Percentiles rank a stretch among this genome's conserved stretches.
Conservation (phyloP, 2,888 invertebrate genomes). For the Amblyteles armatorius region DNA sequence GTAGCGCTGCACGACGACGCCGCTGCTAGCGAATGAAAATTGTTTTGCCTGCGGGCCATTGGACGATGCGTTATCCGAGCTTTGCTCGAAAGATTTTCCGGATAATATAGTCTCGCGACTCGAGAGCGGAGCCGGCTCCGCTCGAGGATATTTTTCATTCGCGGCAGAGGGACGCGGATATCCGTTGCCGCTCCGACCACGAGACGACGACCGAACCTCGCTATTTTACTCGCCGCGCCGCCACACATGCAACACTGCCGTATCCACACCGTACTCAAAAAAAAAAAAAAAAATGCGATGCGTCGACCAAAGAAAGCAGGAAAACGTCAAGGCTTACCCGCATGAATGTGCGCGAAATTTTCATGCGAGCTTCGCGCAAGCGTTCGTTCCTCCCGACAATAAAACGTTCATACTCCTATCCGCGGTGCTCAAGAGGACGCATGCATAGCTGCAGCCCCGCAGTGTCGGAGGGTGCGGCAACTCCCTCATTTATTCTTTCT, state of each 20-base stretch:
- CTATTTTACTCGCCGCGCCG: background rate
- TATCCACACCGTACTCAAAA: background rate
- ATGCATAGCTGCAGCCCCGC: background rate
- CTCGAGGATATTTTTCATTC: slow-evolving; percentile 62
- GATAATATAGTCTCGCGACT: slow-evolving; percentile 61
- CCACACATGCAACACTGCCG: slow-evolving; percentile 7
- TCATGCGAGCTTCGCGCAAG: background rate
- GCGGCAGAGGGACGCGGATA: slow-evolving; percentile 38
- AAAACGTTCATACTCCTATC: slow-evolving; percentile 2
- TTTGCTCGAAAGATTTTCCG: slow-evolving; percentile 65
- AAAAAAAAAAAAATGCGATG: slow-evolving; percentile 19
- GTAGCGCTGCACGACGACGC: background rate
- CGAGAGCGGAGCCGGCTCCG: slow-evolving; percentile 34
- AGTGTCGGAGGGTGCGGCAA: background rate
- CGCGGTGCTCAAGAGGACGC: background rate
- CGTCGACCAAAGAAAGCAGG: background rate
- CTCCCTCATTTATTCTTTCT: slow-evolving; percentile 6
- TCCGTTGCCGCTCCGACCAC: slow-evolving; percentile 37
- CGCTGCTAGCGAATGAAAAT: slow-evolving; percentile 58
- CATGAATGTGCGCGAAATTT: slow-evolving; percentile 5
- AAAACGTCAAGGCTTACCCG: background rate
- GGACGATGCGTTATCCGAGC: slow-evolving; percentile 64
- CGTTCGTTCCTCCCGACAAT: slow-evolving; percentile 20
- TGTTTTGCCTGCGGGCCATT: slow-evolving; percentile 63
- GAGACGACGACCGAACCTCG: slow-evolving; percentile 23